Conservation (phyloP, 2,888 invertebrate genomes). For the Ichneumoninae sp. region DNA sequence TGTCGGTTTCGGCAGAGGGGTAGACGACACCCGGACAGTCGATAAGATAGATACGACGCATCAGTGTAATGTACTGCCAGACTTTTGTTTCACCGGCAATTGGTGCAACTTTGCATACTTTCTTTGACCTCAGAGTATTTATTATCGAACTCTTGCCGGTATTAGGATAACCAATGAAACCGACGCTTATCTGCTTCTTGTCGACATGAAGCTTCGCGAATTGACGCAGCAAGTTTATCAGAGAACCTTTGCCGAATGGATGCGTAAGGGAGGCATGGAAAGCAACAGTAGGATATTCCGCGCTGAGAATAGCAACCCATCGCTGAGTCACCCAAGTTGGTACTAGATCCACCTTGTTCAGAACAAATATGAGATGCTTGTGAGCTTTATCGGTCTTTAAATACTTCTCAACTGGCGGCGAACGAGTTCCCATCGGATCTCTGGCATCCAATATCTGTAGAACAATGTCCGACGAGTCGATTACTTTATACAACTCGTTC, state of each 20-base stretch:
- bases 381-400: conserved; percentile 97
- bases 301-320: conserved; percentile 97
- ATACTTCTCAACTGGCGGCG: conserved; percentile 95
- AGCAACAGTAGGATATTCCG: conserved; percentile 98
- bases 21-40: conserved; percentile 99
- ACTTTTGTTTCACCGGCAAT: conserved; percentile 99
- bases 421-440: conserved; percentile 98
- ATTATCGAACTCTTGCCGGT: conserved; percentile 99
- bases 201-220: conserved; percentile 97
- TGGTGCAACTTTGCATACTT: conserved; percentile 99
- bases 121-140: conserved; percentile 97
- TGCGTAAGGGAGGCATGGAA: conserved; percentile 99
- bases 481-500: conserved; percentile 99
- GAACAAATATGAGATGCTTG: conserved; percentile 98
- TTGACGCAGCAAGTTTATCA: conserved; percentile 97
- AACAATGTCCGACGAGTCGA: conserved; percentile 99
- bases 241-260: conserved; percentile 98
- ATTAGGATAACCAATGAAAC: conserved; percentile 99
- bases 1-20: conserved; percentile 97
- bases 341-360: conserved; percentile 98
- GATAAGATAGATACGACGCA: conserved; percentile 98
- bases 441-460: conserved; percentile 98
- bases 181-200: conserved; percentile 99
- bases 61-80: conserved; percentile 99
- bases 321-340: conserved; percentile 99